phyloP scores from a whole-genome alignment of 64 coral and sea anemone species.

The Astreopora myriophthalma region DNA sequence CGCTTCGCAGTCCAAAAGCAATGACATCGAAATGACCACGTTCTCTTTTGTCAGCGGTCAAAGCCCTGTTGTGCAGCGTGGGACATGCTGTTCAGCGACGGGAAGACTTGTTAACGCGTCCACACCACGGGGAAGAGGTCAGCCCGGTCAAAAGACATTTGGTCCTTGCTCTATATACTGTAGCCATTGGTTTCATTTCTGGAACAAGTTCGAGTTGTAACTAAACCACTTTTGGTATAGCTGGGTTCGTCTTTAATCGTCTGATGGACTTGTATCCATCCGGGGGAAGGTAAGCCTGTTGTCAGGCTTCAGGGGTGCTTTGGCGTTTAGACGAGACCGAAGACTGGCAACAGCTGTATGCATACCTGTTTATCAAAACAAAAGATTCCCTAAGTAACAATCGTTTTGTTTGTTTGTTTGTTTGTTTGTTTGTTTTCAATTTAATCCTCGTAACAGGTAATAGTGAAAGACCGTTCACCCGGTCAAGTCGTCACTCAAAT shows the following conservation, averaged over 20 bases:
- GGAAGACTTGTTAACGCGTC: background rate
- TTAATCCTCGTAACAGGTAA: background rate
- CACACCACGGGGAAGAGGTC: background rate
- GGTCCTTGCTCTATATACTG: background rate
- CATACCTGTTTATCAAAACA: no score
- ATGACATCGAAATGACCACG: slow-evolving; percentile 75
- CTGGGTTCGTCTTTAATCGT: no score
- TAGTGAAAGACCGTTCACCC: background rate
- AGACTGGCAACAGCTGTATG: no score
- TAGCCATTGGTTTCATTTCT: no score
- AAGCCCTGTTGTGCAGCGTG: background rate
- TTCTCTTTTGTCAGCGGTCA: slow-evolving; percentile 23
- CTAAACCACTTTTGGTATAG: background rate
- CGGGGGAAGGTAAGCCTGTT: no score
- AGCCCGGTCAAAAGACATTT: background rate
- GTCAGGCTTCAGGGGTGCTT: no score
- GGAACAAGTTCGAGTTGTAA: no score
- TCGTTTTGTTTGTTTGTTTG: no score
- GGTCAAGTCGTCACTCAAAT: background rate
- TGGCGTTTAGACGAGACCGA: no score
- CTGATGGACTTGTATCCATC: no score
- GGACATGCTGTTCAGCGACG: background rate
- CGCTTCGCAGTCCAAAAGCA: background rate
- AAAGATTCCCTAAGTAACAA: no score
- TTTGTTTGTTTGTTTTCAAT: background rate